Percentiles rank a stretch among this genome's conserved stretches.
Conservation (phyloP, 2,888 invertebrate species). For the Aphodius sticticus region DNA sequence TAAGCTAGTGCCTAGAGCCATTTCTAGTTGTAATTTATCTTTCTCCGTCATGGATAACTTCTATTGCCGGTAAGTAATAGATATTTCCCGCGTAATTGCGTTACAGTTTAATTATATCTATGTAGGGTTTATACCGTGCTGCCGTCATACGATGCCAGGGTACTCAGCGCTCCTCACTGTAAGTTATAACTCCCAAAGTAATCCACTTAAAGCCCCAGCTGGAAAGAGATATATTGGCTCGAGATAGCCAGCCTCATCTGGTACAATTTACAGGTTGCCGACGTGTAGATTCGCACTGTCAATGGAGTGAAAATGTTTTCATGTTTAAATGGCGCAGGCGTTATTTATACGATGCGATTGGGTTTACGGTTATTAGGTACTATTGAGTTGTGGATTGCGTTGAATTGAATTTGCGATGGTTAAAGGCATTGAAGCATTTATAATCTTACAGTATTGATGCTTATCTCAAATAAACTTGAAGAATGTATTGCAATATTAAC, state of each 20-base stretch:
- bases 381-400: no score
- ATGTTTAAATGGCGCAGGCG: neutral
- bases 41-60: neutral
- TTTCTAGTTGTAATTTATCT: neutral
- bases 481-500: no score
- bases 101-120: conserved; percentile 4
- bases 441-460: no score
- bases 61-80: neutral
- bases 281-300: neutral
- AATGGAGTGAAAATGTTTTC: neutral
- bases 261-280: conserved; percentile 4
- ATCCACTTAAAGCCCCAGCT: neutral
- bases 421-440: no score
- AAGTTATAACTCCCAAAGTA: conserved; percentile 4
- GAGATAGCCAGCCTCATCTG: neutral
- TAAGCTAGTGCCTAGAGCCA: neutral
- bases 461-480: no score
- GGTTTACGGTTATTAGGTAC: no score
- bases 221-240: neutral
- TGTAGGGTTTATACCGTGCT: neutral
- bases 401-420: no score
- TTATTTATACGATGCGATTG: neutral
- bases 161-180: conserved; percentile 4
- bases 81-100: conserved; percentile 4
- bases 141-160: neutral